Evolutionary conservation across 2,888 invertebrate species (phyloP), one percentile per base, ranked within the genome.

Genomic region (Spisula solida): DNA sequence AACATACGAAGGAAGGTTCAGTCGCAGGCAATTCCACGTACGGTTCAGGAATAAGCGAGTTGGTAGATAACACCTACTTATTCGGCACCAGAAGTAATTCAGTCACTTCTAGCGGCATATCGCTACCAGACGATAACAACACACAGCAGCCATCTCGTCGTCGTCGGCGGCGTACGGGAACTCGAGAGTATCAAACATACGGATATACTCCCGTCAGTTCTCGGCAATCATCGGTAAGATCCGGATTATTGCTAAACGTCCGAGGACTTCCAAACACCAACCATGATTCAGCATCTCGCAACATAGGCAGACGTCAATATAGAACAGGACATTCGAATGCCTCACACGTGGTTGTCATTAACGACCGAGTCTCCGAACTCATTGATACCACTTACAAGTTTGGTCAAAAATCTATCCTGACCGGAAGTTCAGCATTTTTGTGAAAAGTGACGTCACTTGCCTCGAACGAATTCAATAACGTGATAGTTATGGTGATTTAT

Each of bases 371-470:
- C 25, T 75, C 80, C 0, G 51, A 80, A 80, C 51, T 80, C 25
- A 47, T 25, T 2, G 80, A 80, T 80, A 80, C 80, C 4, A 75
- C 75, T 75, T 80, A 80, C n/a, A 80, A 51, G 25, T 48, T 80
- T 80, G 48, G 51, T 10, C 51, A 80, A n/a, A 80, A 48, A 20
- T 14, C 51, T 6, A 12, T 80, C 6, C 0, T 75, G 75, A 75
- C 75, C 5, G 75, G 75, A 34, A 80, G 80, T 80, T 34, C 25
- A 12, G 47, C 25, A 48, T 80, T 48, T 47, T 34, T 20, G 47
- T 80, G 20, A 31, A 79, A 41, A 41, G 2, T 5, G 41, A 41
- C 8, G 51, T 47, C 6, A 47, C 12, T 47, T 47, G 47, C 12
- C 47, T 47, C 6, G 47, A 5, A 8, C 47, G 6, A 47, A 47